Evolutionary conservation across 2,888 invertebrate genomes (phyloP).

Genomic region (Thecophora atra): DNA sequence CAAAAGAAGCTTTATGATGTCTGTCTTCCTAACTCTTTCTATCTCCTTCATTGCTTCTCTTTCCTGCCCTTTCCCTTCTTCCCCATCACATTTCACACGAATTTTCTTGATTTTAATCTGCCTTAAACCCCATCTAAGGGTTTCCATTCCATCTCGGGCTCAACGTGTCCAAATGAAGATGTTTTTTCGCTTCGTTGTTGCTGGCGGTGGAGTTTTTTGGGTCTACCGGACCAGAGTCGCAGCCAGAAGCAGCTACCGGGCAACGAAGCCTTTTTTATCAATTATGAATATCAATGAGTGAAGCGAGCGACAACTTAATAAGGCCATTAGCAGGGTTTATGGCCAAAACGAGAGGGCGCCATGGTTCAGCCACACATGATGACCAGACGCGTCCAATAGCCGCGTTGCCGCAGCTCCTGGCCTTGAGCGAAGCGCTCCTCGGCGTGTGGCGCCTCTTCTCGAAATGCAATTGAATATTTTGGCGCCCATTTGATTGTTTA

Average conservation of each 20-base stretch:
- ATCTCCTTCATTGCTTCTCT: background rate
- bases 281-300: constrained; percentile 53
- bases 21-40: background rate
- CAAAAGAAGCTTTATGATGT: no score
- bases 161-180: constrained; percentile 24
- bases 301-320: constrained; percentile 51
- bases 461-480: constrained; percentile 19
- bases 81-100: background rate
- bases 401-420: background rate
- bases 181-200: constrained; percentile 4
- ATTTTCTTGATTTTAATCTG: constrained; percentile 9
- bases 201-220: background rate
- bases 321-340: constrained; percentile 29
- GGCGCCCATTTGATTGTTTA: background rate
- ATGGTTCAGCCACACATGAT: background rate
- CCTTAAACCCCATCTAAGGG: background rate
- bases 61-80: background rate
- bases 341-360: background rate
- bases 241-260: background rate
- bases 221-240: background rate
- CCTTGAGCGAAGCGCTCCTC: background rate
- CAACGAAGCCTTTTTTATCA: constrained; percentile 45
- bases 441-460: constrained; percentile 18
- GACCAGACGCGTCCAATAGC: background rate
- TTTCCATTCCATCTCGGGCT: constrained; percentile 1